phyloP scores from a whole-genome alignment of 2,113 vertebrate genomes.

The Mixornis gularis region DNA sequence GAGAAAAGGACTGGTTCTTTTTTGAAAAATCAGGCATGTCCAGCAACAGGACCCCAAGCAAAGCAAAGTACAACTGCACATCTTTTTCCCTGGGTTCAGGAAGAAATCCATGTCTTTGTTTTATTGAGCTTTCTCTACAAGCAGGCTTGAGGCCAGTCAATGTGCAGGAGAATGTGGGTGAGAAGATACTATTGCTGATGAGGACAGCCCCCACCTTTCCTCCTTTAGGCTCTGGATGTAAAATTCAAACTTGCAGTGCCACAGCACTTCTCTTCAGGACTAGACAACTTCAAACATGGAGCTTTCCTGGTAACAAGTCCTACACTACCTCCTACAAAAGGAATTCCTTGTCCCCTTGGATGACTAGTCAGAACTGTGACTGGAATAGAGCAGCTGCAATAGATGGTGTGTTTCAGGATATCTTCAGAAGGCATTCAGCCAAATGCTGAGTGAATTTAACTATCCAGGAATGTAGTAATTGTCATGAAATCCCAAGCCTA shows the following conservation, averaged over 20 bases:
- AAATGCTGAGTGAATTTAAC: constrained; percentile 35
- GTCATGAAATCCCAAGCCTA: constrained; percentile 19
- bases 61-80: neutral
- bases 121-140: neutral
- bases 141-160: neutral
- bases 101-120: neutral
- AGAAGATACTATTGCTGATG: neutral
- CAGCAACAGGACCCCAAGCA: neutral
- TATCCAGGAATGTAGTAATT: constrained; percentile 29
- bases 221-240: constrained; percentile 12
- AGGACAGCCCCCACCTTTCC: constrained; percentile 7
- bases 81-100: neutral
- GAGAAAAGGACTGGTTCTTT: neutral
- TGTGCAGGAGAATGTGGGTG: neutral
- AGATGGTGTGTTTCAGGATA: constrained; percentile 34
- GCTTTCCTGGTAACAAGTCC: constrained; percentile 43
- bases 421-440: constrained; percentile 40
- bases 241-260: constrained; percentile 12
- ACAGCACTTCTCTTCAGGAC: neutral
- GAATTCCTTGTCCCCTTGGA: constrained; percentile 46
- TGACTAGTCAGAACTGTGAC: constrained; percentile 50
- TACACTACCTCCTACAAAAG: constrained; percentile 40
- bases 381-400: constrained; percentile 53
- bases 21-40: neutral
- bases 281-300: neutral